Conservation (phyloP, 2,797 vertebrate genomes). For the Aplochiton taeniatus region DNA sequence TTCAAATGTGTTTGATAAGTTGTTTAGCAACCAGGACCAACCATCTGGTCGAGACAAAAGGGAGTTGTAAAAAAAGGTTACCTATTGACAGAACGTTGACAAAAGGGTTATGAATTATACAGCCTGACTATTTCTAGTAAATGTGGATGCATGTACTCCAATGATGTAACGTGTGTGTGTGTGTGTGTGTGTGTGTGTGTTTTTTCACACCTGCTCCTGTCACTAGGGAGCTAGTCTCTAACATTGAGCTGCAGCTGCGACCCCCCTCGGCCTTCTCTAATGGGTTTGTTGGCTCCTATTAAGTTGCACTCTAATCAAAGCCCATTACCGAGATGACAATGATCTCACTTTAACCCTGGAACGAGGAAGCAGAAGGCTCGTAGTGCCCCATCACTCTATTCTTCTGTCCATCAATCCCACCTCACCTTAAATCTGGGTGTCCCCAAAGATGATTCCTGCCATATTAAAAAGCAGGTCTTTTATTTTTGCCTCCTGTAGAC, state of each 20-base stretch:
- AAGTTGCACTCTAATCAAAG: conserved; percentile 41
- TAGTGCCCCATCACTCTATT: neutral
- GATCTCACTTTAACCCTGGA: conserved; percentile 7
- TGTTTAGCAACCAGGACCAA: neutral
- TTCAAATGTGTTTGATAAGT: neutral
- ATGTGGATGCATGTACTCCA: neutral
- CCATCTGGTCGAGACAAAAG: neutral
- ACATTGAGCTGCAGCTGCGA: conserved; percentile 37
- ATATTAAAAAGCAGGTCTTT: conserved; percentile 61
- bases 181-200: neutral
- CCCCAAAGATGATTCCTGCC: conserved; percentile 51
- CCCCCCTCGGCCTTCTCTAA: conserved; percentile 37
- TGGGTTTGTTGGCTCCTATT: conserved; percentile 44
- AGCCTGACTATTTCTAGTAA: neutral
- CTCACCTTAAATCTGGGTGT: conserved; percentile 33
- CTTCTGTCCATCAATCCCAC: conserved; percentile 23
- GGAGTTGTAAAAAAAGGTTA: conserved; percentile 1
- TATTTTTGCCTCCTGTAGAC: conserved; percentile 17
- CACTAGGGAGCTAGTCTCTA: conserved; percentile 5
- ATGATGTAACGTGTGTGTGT: conserved; percentile 14
- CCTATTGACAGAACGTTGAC: neutral
- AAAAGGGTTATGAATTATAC: neutral
- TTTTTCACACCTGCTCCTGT: conserved; percentile 8
- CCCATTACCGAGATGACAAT: conserved; percentile 22
- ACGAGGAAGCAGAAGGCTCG: conserved; percentile 1